These are phyloP conservation scores for Cetonia aurata DNA, from an alignment of 2,888 invertebrate genomes.

Conservation along the genomic window DNA sequence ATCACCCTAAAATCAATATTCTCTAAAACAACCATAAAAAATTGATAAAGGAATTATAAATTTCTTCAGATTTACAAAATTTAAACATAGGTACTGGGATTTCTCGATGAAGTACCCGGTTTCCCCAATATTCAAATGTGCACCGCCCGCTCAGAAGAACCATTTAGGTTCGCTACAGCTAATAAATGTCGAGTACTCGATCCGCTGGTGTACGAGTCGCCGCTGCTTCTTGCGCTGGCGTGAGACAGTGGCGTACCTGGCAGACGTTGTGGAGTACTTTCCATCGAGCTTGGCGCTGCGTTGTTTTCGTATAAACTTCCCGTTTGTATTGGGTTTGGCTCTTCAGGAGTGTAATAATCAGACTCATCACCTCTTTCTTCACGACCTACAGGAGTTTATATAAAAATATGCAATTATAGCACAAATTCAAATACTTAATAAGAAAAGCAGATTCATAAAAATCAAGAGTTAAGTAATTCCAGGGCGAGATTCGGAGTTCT, in stretches of 20 bases:
- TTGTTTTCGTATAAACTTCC: constrained; percentile 70
- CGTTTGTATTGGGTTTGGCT: constrained; percentile 76
- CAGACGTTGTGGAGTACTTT: constrained; percentile 64
- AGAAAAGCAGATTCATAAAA: too few relatives aligned
- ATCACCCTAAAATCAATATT: too few relatives aligned
- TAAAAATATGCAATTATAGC: too few relatives aligned
- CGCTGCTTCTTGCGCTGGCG: constrained; percentile 79
- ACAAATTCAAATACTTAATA: too few relatives aligned
- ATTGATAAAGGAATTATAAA: too few relatives aligned
- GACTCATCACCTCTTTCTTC: constrained; percentile 76
- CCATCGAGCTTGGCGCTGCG: constrained; percentile 59
- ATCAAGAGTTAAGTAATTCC: too few relatives aligned
- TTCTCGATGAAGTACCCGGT: constrained; percentile 4
- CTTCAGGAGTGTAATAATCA: constrained; percentile 85
- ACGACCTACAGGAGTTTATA: constrained; percentile 30
- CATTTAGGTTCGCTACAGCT: constrained; percentile 66
- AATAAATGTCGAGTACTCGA: constrained; percentile 84
- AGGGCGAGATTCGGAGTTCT: too few relatives aligned
- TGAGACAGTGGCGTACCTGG: constrained; percentile 79
- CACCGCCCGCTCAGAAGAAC: constrained; percentile 58
- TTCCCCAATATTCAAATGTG: constrained; percentile 56
- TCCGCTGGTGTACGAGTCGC: constrained; percentile 85
- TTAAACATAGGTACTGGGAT: constrained; percentile 27
- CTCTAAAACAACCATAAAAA: too few relatives aligned
- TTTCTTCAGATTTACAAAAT: neutral